A percentile compares a stretch with the other conserved stretches of the same genome.
phyloP scores from a whole-genome alignment of 2,113 vertebrate species.

The Vulpes vulpes region DNA sequence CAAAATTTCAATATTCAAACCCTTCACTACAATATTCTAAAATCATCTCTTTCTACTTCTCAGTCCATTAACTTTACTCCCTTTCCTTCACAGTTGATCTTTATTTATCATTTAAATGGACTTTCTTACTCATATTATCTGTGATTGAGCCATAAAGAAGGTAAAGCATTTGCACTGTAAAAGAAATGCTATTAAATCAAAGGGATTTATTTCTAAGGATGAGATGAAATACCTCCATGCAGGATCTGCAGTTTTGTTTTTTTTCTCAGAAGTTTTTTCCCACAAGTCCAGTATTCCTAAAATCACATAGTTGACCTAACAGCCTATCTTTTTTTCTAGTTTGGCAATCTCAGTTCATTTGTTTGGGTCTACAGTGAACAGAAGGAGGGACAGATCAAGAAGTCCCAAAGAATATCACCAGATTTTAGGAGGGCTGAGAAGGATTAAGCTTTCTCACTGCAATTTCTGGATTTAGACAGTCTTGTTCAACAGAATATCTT shows the following conservation, averaged over 20 bases:
- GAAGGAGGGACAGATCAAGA: not conserved
- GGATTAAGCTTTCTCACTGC: not conserved
- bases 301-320: not conserved
- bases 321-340: not conserved
- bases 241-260: not conserved
- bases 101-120: conserved; percentile 56
- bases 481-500: not conserved
- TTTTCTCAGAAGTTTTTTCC: not conserved
- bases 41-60: conserved; percentile 33
- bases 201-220: not conserved
- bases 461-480: not conserved
- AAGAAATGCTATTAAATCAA: not conserved
- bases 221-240: not conserved
- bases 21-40: conserved; percentile 12
- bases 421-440: not conserved
- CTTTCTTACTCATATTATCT: not conserved
- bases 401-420: not conserved
- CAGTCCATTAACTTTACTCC: not conserved
- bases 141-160: not conserved
- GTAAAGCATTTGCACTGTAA: conserved; percentile 3
- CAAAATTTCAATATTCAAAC: not conserved
- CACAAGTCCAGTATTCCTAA: not conserved
- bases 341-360: not conserved
- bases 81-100: not conserved
- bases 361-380: not conserved